Base-by-base conservation (phyloP, 2,888 invertebrate species). In the Stenolophus ochropezus region DNA sequence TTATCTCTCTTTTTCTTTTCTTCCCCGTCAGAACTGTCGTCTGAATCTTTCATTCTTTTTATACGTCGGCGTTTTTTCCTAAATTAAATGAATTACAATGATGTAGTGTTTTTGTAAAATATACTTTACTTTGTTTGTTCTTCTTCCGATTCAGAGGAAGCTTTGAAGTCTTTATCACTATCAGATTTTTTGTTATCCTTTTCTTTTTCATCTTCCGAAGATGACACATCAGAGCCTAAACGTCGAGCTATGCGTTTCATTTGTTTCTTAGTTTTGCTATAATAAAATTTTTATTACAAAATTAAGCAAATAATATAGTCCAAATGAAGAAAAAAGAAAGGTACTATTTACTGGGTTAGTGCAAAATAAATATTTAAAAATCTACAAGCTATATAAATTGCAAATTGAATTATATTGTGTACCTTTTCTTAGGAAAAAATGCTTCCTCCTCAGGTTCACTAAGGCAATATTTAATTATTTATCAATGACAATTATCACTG, bases 21-120 rank as follows among this genome's bases (percentile, higher is more conserved):
- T 0, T 85, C 87, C 3, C 88, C 88, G 23, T 88, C 88, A 16
- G 87, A 87, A 79, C 88, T 88, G 58, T 88, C 89, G n/a, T 82
- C 84, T 51, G 87, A 87, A 58, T 88, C 87, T 14, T 86, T 85
- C 0, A 87, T 84, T 25, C 85, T 84, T 84, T 87, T 88, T 16
- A 89, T 88, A 76, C 89, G 85, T 69, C 85, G 85, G 6, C 86
- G 83, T 81, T 83, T 84, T 74, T 82, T 82, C 25, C 83, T 84
- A 73, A 76, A 76, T 71, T 33, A 47, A 69, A 5, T n/a, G n/a
- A n/a, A n/a, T n/a, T n/a, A n/a, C n/a, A n/a, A n/a, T n/a, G n/a
- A n/a, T n/a, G n/a, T n/a, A n/a, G n/a, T n/a, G n/a, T n/a, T n/a
- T n/a, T n/a, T n/a, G n/a, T n/a, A n/a, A n/a, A n/a, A n/a, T n/a